phyloP scores from a whole-genome alignment of 2,113 vertebrate species.

The Raja brachyura region DNA sequence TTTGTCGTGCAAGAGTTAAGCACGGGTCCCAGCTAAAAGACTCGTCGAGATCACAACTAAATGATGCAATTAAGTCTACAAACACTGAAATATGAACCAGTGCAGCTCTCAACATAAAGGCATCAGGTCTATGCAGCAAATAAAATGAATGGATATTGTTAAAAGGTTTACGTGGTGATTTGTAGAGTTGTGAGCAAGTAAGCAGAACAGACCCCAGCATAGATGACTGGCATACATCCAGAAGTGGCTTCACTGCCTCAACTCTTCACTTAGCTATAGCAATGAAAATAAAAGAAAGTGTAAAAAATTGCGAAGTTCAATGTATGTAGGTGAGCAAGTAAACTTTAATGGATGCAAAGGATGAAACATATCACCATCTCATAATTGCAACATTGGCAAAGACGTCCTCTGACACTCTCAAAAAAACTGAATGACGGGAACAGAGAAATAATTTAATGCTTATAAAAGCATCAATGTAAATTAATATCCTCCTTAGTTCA shows the following conservation, averaged over 20 bases:
- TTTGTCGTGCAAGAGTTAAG: background rate
- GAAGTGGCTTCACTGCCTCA: background rate
- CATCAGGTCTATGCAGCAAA: too few species aligned
- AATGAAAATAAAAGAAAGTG: background rate
- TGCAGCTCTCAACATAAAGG: too few species aligned
- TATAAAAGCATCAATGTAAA: background rate
- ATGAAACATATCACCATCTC: background rate
- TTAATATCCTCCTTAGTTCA: background rate
- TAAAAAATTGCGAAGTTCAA: background rate
- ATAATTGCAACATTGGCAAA: background rate
- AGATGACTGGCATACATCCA: background rate
- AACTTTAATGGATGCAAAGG: background rate
- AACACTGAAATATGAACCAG: too few species aligned
- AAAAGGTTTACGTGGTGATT: too few species aligned
- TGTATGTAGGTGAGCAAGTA: background rate
- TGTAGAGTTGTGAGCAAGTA: too few species aligned
- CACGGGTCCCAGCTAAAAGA: background rate
- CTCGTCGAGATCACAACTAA: too few species aligned
- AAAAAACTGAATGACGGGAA: background rate
- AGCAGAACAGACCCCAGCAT: background rate
- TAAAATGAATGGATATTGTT: too few species aligned
- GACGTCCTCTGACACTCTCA: background rate
- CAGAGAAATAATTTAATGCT: background rate
- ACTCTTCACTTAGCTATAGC: background rate
- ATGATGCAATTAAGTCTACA: too few species aligned